Percentiles rank a stretch among this genome's conserved stretches.
phyloP scores from a whole-genome alignment of 1,140 invertebrate species.

The Bombus superbus region DNA sequence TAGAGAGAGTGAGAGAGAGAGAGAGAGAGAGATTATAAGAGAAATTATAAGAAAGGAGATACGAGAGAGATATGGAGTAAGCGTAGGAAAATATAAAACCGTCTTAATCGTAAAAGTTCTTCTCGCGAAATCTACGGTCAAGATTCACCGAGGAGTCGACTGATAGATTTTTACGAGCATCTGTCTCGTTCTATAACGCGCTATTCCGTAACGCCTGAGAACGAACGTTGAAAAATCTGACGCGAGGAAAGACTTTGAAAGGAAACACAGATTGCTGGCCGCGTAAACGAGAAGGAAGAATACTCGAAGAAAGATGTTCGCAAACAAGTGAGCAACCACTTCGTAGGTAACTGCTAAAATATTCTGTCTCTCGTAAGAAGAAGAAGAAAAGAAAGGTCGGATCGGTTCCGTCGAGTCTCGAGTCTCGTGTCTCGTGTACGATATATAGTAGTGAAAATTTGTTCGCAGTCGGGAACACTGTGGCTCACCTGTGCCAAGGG shows the following conservation, averaged over 20 bases:
- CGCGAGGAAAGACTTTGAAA: background rate
- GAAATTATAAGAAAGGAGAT: too few species aligned
- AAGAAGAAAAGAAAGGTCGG: background rate
- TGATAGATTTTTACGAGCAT: too few species aligned
- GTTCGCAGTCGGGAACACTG: background rate
- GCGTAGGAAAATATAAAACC: too few species aligned
- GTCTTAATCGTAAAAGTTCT: too few species aligned
- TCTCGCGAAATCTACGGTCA: accelerated
- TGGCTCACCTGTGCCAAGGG: constrained; percentile 78
- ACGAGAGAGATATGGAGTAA: too few species aligned
- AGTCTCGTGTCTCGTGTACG: background rate
- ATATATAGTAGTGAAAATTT: background rate
- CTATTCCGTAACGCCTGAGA: accelerated
- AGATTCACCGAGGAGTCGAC: too few species aligned
- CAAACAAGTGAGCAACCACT: too few species aligned
- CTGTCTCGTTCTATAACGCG: too few species aligned
- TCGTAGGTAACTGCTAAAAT: background rate
- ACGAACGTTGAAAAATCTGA: accelerated
- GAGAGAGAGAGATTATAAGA: too few species aligned
- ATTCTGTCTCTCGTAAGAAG: background rate
- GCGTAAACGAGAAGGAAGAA: background rate
- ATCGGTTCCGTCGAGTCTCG: background rate
- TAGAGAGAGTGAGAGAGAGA: too few species aligned
- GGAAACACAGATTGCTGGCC: background rate
- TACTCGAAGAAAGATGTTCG: accelerated